Conservation (phyloP, 2,797 vertebrate species). For the Chrysocyon brachyurus region DNA sequence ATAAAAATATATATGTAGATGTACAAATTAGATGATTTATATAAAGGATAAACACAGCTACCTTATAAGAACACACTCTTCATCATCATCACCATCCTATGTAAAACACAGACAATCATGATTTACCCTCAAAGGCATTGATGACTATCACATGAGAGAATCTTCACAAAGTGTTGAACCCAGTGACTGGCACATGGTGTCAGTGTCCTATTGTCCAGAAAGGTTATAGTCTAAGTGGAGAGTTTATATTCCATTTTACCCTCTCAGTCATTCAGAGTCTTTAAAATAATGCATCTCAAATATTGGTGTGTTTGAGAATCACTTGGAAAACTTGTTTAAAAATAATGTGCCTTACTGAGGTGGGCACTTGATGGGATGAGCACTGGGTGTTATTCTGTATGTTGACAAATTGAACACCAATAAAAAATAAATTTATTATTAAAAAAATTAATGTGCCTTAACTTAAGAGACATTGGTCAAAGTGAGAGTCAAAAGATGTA, state of each 20-base stretch:
- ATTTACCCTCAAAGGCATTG: not conserved
- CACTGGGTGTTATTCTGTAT: too few species aligned
- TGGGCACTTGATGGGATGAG: too few species aligned
- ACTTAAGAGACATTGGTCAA: not conserved
- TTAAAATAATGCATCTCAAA: not conserved
- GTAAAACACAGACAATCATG: not conserved
- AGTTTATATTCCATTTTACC: not conserved
- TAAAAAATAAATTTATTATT: too few species aligned
- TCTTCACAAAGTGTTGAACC: not conserved
- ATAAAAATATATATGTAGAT: not conserved
- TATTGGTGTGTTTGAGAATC: not conserved
- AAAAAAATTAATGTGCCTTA: not conserved
- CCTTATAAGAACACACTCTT: not conserved
- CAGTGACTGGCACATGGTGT: not conserved
- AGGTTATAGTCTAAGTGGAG: not conserved
- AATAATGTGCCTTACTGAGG: not conserved
- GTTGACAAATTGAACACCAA: too few species aligned
- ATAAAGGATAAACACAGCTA: not conserved
- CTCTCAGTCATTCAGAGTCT: not conserved
- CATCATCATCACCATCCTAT: not conserved
- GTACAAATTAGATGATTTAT: not conserved
- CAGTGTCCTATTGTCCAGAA: not conserved
- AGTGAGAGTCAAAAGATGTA: not conserved
- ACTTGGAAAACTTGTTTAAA: not conserved
- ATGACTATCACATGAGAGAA: not conserved